phyloP scores from a whole-genome alignment of 2,113 vertebrate genomes.

The Acrocephalus arundinaceus region DNA sequence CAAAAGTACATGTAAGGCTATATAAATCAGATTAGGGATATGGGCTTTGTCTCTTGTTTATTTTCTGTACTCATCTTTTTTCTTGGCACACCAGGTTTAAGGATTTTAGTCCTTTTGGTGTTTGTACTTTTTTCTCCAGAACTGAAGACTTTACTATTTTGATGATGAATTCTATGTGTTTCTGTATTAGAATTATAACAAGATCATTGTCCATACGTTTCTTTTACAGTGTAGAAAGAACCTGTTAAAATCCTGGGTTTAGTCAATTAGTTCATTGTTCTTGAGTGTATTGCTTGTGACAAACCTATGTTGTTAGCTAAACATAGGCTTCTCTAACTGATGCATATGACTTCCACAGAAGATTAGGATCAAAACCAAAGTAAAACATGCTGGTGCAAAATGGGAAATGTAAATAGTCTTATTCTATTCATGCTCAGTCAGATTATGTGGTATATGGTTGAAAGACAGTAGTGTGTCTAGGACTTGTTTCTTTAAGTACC shows the following conservation, averaged over 20 bases:
- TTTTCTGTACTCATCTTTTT: background rate
- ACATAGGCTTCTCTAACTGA: background rate
- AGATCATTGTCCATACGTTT: background rate
- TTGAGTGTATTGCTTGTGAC: background rate
- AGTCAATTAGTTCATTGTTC: background rate
- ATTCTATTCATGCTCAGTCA: background rate
- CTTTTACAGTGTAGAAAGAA: background rate
- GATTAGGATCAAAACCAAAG: background rate
- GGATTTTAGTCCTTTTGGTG: background rate
- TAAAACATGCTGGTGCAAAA: background rate
- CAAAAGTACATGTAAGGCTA: background rate
- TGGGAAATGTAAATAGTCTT: background rate
- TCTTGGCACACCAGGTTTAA: background rate
- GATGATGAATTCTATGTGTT: background rate
- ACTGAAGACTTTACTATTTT: background rate
- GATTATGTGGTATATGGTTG: background rate
- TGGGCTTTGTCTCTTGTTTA: background rate
- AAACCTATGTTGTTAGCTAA: background rate
- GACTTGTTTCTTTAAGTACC: background rate
- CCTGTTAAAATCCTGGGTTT: background rate
- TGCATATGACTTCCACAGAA: background rate
- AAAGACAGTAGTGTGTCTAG: background rate
- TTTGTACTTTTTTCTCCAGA: background rate
- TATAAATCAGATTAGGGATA: background rate
- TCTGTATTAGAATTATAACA: background rate